Evolutionary conservation across 1,140 invertebrate species (phyloP), one percentile per base, ranked within the genome.

Genomic region (Bathynomus jamesi): DNA sequence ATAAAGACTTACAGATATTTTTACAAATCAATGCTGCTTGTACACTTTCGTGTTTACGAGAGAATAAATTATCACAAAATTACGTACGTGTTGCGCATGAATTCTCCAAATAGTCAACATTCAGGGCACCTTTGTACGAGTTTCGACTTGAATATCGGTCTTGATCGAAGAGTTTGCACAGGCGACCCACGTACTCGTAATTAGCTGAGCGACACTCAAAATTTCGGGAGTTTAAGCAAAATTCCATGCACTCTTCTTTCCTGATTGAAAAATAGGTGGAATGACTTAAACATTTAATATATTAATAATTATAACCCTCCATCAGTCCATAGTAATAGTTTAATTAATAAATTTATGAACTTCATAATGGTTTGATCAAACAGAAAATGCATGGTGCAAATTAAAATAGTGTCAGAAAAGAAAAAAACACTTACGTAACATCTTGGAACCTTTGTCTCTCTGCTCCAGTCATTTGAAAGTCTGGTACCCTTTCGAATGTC

Each of bases 51-150:
- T n/a, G n/a, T n/a, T n/a, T n/a, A n/a, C n/a, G n/a, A n/a, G n/a
- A n/a, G n/a, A n/a, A n/a, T n/a, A n/a, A n/a, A n/a, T n/a, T n/a
- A n/a, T n/a, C n/a, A n/a, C n/a, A n/a, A n/a, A n/a, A n/a, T n/a
- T n/a, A n/a, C n/a, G n/a, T n/a, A n/a, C n/a, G n/a, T n/a, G 82
- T 78, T 46, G 80, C 80, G 73, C 85, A 86, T 78, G 85, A 84
- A 75, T 86, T 86, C 76, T 86, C 85, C 75, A 86, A 77, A 74
- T 85, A 86, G 76, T 85, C 83, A 5, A 81, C 81, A 64, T 80
- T 80, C 66, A 78, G 73, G 53, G 82, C 76, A 28, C 79, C 65
- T 63, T 78, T 69, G 78, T 82, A 80, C 69, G 80, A 78, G 76
- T 78, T 71, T 61, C 81, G 79, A 62, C 80, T 77, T 24, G 81